Evolutionary conservation across 2,113 vertebrate genomes (phyloP).

Genomic region (Galbula dea): DNA sequence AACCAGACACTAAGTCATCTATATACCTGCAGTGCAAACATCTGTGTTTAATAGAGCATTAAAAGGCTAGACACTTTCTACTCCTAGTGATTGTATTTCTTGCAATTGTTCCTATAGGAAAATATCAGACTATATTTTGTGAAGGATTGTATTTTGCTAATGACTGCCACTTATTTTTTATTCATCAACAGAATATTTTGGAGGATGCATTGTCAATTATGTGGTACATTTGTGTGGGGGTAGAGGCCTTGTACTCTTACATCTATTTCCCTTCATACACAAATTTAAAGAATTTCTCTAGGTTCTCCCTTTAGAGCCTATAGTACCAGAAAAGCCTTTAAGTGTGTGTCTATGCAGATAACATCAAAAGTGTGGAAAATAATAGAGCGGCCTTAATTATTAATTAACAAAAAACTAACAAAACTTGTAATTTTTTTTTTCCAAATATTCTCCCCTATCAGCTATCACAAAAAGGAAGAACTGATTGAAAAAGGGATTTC

Average conservation of each 20-base stretch:
- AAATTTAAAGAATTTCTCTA: not conserved
- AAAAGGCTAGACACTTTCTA: not conserved
- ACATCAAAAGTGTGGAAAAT: not conserved
- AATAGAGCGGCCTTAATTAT: not conserved
- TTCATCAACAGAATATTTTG: not conserved
- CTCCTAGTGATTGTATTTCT: not conserved
- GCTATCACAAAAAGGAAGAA: not conserved
- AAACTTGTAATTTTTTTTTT: not conserved
- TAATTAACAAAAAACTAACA: not conserved
- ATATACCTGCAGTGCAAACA: not conserved
- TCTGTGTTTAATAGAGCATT: not conserved
- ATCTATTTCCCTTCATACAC: not conserved
- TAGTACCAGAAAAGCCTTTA: not conserved
- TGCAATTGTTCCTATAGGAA: not conserved
- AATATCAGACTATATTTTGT: not conserved
- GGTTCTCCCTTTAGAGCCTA: not conserved
- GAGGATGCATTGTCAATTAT: not conserved
- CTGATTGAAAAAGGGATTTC: not conserved
- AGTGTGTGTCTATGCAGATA: not conserved
- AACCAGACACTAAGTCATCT: not conserved
- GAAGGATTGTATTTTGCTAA: not conserved
- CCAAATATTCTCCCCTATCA: not conserved
- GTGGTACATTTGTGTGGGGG: not conserved
- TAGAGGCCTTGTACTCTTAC: not conserved
- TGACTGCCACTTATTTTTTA: not conserved